Percentiles rank a stretch among this genome's conserved stretches.
These are phyloP conservation scores for Rhinoptilus africanus DNA, from an alignment of 2,113 vertebrate species.

Conservation along the genomic window DNA sequence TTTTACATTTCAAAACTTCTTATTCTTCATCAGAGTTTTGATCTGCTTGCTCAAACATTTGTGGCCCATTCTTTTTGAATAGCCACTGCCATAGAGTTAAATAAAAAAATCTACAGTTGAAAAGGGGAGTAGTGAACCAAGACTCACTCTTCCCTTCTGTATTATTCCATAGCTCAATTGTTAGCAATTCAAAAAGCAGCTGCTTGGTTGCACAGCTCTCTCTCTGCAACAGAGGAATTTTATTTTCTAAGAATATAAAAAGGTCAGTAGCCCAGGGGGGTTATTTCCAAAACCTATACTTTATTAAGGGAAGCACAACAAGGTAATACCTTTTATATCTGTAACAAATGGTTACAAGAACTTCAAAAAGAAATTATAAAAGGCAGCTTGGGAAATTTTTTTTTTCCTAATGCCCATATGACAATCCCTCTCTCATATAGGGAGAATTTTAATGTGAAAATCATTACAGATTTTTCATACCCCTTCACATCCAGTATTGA, in stretches of 20 bases:
- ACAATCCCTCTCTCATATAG: background rate
- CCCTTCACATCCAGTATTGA: background rate
- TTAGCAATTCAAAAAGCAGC: conserved; percentile 45
- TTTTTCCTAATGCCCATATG: background rate
- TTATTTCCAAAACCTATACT: conserved; percentile 44
- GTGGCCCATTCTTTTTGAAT: background rate
- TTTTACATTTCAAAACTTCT: conserved; percentile 17
- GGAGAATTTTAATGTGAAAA: conserved; percentile 6
- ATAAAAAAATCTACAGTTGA: background rate
- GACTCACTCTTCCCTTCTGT: background rate
- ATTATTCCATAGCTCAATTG: conserved; percentile 25
- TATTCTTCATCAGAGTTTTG: background rate
- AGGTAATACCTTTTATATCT: conserved; percentile 9
- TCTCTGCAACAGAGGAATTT: conserved; percentile 15
- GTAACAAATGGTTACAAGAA: conserved; percentile 33
- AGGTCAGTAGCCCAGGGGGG: conserved; percentile 18
- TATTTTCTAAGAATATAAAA: conserved; percentile 45
- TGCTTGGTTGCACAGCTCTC: conserved; percentile 17
- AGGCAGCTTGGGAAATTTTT: background rate
- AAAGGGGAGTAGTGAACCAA: conserved; percentile 27
- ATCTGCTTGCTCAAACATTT: conserved; percentile 8
- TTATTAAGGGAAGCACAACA: conserved; percentile 55
- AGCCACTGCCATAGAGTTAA: background rate
- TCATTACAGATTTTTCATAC: background rate
- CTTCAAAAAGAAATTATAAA: conserved; percentile 25